Base-by-base conservation (phyloP, 2,888 invertebrate genomes). In the Sturmia bella region DNA sequence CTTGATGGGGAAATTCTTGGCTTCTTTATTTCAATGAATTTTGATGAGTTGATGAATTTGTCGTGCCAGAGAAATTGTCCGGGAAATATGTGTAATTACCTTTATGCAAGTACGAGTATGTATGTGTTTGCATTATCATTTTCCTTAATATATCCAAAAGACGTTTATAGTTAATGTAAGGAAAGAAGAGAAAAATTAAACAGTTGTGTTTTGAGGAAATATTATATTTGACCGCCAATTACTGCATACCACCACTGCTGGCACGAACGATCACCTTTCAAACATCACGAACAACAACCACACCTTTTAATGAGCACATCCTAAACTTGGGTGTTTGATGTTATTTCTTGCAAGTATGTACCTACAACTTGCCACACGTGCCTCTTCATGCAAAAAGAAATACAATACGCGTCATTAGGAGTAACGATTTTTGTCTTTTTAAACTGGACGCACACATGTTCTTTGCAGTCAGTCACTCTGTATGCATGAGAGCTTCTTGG, bases 261-360 rank as follows among this genome's bases (percentile, higher is more conserved):
- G 37, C 48, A 41, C 32, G 32, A 32, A 32, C 41, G 43, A 72
- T 66, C 63, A 12, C 32, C 39, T 66, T 64, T 32, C 32, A 61
- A 76, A 69, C 56, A 77, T 50, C 78, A 72, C 52, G 57, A 72
- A 72, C 69, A 63, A 72, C 52, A 52, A 72, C 78, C 69, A 63
- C 64, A 70, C 66, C 82, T 82, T 57, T 19, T 76, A 61, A 66
- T 80, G 72, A 72, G 66, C 80, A 80, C 74, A 74, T 72, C 76
- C 54, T 63, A 72, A 72, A 59, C 32, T 69, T 63, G 37, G 69
- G 3, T 63, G 17, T 52, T 32, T 21, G 27, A 52, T 12, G 37
- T 45, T 21, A n/a, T 57, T 32, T 21, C 37, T 63, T 54, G 41
- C 15, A 54, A 27, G 17, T 32, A 61, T 27, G 39, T 63, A 73